These are phyloP conservation scores for Pomatorhinus ruficollis DNA, from an alignment of 2,113 vertebrate species.

Conservation along the genomic window DNA sequence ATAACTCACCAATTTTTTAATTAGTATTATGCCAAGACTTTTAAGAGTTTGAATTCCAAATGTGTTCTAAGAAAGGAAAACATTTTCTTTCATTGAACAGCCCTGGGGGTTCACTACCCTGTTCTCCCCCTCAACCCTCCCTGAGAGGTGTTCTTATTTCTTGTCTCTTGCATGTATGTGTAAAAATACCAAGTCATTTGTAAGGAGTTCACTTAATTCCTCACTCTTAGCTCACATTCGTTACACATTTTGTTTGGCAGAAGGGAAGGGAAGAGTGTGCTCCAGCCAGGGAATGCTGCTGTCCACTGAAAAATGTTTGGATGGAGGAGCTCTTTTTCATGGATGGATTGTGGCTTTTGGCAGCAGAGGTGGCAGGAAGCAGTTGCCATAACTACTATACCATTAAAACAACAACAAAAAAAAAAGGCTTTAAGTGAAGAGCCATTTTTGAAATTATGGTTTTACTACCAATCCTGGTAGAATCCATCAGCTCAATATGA, in stretches of 20 bases:
- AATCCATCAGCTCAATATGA: conserved; percentile 1
- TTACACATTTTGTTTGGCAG: conserved; percentile 62
- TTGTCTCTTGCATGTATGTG: neutral
- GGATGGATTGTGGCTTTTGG: conserved; percentile 64
- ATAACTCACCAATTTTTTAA: neutral
- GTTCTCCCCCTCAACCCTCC: neutral
- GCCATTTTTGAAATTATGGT: conserved; percentile 1
- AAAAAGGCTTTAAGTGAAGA: neutral
- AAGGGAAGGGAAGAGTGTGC: conserved; percentile 43
- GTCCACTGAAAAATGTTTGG: conserved; percentile 66
- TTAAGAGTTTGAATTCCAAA: conserved; percentile 18
- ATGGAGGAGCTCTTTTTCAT: conserved; percentile 61
- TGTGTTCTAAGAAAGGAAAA: neutral
- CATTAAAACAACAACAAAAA: neutral
- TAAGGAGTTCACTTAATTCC: conserved; percentile 52
- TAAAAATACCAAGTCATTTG: conserved; percentile 40
- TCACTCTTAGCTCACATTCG: conserved; percentile 35
- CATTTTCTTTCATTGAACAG: neutral
- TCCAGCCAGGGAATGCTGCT: conserved; percentile 64
- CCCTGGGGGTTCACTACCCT: neutral
- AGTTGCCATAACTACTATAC: conserved; percentile 63
- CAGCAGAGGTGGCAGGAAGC: conserved; percentile 56
- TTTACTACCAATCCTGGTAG: conserved; percentile 2
- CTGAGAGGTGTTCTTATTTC: neutral
- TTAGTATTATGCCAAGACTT: conserved; percentile 23